These are phyloP conservation scores for Indri indri DNA, from an alignment of 2,113 vertebrate species.

Conservation along the genomic window DNA sequence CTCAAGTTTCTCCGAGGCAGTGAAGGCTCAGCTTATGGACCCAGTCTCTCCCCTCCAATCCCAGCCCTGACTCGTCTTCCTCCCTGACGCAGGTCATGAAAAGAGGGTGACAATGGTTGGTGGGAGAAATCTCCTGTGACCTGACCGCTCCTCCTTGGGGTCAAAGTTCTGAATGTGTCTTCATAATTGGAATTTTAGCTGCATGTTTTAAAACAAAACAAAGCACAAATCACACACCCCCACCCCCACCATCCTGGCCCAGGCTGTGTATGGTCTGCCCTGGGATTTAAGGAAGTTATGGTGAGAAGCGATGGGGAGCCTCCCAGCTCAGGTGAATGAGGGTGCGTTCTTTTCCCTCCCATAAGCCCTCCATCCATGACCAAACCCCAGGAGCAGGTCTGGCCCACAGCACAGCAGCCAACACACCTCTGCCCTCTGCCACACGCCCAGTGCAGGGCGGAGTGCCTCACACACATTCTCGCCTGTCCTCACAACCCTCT, in stretches of 20 bases:
- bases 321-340: background rate
- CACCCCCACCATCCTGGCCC: background rate
- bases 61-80: background rate
- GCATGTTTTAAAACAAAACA: background rate
- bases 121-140: background rate
- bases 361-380: background rate
- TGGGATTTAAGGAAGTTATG: background rate
- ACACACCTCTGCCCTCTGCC: accelerated
- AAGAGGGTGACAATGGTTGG: background rate
- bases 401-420: accelerated
- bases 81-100: background rate
- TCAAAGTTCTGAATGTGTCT: background rate
- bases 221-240: background rate
- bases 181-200: background rate
- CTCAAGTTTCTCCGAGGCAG: background rate
- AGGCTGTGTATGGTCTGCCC: background rate
- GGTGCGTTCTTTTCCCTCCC: background rate
- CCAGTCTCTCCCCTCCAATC: background rate
- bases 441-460: accelerated
- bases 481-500: background rate
- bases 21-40: too few species aligned
- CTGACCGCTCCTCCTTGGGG: background rate
- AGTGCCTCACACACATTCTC: background rate
- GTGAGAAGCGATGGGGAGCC: too few species aligned
- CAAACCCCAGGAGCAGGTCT: background rate